Evolutionary conservation across 1,140 invertebrate species (phyloP), one percentile per base, ranked within the genome.

Genomic region (Nasonia vitripennis): DNA sequence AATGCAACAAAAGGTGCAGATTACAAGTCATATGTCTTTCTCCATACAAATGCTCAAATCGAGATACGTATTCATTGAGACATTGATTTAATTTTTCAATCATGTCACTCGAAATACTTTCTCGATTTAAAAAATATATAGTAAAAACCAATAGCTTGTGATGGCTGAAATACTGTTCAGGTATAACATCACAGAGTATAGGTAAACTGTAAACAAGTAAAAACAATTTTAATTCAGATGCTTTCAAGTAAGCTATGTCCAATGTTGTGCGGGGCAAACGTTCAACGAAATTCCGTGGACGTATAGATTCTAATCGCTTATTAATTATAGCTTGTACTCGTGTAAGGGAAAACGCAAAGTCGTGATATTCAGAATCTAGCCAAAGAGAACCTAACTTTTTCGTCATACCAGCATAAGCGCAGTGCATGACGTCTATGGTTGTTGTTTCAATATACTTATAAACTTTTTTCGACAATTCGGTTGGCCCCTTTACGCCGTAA

Each of bases 211-310:
- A 86, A 31, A 71, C 68, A 4, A 87, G 71, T 5, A 85, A 74
- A 48, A 86, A 89, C 0, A 67, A 79, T 73, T 87, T 87, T 78
- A 87, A 87, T 74, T 89, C 87, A 1, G 83, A 81, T 5, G 88
- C 88, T 82, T 89, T 90, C 88, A 87, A 88, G 70, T 82, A 86
- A 9, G 55, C 62, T 9, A 82, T 34, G 20, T 87, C 83, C 11
- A 41, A 23, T 73, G 88, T 14, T 3, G 78, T 73, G 73, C 83
- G 62, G 5, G 86, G 86, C 34, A 88, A 87, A 55, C 89, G 74
- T 3, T 71, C 81, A 2, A 88, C 67, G 20, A 87, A 88, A 73
- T 68, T 70, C 14, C 87, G 87, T 4, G 87, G 84, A 73, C 79
- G 73, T 23, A 85, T 68, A 34, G 14, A 0, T n/a, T 45, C 7